phyloP scores from a whole-genome alignment of 2,888 invertebrate species.

The Philonicus albiceps region DNA sequence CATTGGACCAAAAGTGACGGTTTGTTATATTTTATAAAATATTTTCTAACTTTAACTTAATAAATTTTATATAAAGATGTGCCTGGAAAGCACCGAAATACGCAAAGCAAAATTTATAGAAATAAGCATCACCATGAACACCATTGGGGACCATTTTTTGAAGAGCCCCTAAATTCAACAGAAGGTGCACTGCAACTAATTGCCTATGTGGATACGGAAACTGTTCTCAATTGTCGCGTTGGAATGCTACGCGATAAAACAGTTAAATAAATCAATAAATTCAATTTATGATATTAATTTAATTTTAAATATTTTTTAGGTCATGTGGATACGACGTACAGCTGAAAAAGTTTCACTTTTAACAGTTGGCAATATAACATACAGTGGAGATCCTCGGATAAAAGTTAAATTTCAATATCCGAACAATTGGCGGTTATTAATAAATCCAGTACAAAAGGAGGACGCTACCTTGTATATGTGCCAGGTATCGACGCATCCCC shows the following conservation, averaged over 20 bases:
- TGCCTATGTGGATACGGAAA: slow-evolving; percentile 72
- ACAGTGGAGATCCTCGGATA: slow-evolving; percentile 71
- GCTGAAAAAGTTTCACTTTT: slow-evolving; percentile 71
- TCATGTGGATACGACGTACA: slow-evolving; percentile 74
- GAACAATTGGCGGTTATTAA: slow-evolving; percentile 74
- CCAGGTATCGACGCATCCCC: slow-evolving; percentile 83
- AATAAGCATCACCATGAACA: slow-evolving; percentile 72
- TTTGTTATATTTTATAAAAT: background rate
- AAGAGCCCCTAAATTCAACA: slow-evolving; percentile 66
- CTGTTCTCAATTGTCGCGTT: slow-evolving; percentile 72
- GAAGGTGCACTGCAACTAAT: slow-evolving; percentile 68
- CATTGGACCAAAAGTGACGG: slow-evolving; percentile 30
- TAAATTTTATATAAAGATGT: background rate
- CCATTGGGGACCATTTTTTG: slow-evolving; percentile 78
- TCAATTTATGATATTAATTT: background rate
- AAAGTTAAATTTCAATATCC: slow-evolving; percentile 74
- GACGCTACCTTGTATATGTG: slow-evolving; percentile 81
- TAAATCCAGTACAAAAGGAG: slow-evolving; percentile 74
- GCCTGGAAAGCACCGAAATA: slow-evolving; percentile 16
- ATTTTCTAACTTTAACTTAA: background rate
- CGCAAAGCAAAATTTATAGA: slow-evolving; percentile 52
- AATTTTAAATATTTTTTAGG: slow-evolving; percentile 60
- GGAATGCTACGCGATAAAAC: slow-evolving; percentile 76
- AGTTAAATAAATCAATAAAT: slow-evolving; percentile 61
- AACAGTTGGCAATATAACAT: slow-evolving; percentile 71